Evolutionary conservation across 2,888 invertebrate species (phyloP).

Genomic region (Chirona hameri): DNA sequence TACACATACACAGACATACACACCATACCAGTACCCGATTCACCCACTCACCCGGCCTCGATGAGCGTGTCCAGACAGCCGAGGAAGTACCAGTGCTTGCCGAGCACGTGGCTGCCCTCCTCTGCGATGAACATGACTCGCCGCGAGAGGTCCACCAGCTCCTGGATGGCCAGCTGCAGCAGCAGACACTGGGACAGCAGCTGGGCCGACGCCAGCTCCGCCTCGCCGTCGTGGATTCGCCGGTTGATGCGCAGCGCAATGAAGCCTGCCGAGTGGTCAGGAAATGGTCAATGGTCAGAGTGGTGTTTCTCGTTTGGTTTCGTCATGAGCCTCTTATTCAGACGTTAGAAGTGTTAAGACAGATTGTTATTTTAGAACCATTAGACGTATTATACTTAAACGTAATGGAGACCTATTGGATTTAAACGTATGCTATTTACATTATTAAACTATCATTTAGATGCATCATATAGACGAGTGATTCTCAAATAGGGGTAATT

Average conservation of each 20-base stretch:
- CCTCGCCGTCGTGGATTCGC: neutral
- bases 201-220: neutral
- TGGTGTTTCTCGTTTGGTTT: neutral
- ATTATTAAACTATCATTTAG: too few species aligned
- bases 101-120: constrained; percentile 1
- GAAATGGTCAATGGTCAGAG: neutral
- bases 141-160: constrained; percentile 9
- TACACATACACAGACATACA: too few species aligned
- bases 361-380: too few species aligned
- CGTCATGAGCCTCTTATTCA: too few species aligned
- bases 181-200: neutral
- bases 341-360: too few species aligned
- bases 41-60: neutral
- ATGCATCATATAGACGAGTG: too few species aligned
- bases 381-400: too few species aligned
- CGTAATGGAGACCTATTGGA: too few species aligned
- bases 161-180: neutral
- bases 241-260: constrained; percentile 7
- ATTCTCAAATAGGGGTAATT: too few species aligned
- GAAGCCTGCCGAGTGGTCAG: neutral
- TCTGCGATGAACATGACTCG: neutral
- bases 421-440: too few species aligned
- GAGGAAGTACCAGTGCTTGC: constrained; percentile 25
- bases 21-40: too few species aligned
- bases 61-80: constrained; percentile 1